Evolutionary conservation across 2,888 invertebrate genomes (phyloP).

Genomic region (Gordius sp.): DNA sequence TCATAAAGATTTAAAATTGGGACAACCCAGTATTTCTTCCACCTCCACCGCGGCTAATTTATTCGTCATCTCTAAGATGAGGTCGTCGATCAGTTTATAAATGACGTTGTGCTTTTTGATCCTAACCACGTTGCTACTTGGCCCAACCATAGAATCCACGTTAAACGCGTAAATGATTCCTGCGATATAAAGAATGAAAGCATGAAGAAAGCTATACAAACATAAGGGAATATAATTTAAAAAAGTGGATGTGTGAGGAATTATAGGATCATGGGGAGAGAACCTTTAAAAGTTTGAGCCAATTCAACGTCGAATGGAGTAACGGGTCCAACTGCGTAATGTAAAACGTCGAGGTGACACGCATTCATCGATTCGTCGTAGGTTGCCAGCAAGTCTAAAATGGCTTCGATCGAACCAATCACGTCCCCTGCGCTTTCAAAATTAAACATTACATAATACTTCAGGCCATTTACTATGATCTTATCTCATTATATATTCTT

Average conservation of each 20-base stretch:
- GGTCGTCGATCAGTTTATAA: conserved; percentile 63
- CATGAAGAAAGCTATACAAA: no score
- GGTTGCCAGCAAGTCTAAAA: conserved; percentile 59
- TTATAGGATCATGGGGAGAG: conserved; percentile 15
- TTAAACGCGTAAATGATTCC: conserved; percentile 29
- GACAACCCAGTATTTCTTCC: conserved; percentile 47
- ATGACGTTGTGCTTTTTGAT: conserved; percentile 58
- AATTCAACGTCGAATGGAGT: conserved; percentile 55
- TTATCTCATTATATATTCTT: no score
- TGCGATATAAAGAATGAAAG: no score
- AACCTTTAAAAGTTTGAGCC: conserved; percentile 43
- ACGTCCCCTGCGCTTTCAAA: conserved; percentile 89
- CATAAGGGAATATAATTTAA: conserved; percentile 19
- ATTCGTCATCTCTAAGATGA: conserved; percentile 46
- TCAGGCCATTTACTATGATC: no score
- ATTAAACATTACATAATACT: no score
- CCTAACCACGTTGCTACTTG: conserved; percentile 34
- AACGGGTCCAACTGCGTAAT: conserved; percentile 64
- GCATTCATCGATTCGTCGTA: conserved; percentile 33
- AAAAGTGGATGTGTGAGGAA: neutral
- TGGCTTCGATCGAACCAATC: conserved; percentile 78
- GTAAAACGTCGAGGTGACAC: conserved; percentile 55
- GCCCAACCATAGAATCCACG: neutral
- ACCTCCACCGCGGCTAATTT: conserved; percentile 44
- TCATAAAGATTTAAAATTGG: conserved; percentile 19